phyloP scores from a whole-genome alignment of 1,140 invertebrate genomes.

The Drosophila guanche region DNA sequence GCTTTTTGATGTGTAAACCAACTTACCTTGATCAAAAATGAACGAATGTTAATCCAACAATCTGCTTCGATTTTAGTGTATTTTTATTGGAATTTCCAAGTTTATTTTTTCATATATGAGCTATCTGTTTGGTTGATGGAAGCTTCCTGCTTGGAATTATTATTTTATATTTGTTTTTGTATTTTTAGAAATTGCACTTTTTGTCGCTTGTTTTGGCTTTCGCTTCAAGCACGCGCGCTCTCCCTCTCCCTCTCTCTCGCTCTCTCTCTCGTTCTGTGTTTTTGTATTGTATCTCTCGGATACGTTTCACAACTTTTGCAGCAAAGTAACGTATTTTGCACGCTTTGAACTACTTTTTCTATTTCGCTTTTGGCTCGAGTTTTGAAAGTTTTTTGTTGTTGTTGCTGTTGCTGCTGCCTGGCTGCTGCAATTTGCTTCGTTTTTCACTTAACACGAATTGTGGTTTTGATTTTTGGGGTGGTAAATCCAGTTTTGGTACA shows the following conservation, averaged over 20 bases:
- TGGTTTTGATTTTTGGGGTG: constrained; percentile 27
- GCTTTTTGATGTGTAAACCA: constrained; percentile 32
- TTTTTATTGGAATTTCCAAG: constrained; percentile 14
- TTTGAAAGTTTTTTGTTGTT: constrained; percentile 68
- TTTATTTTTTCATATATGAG: constrained; percentile 47
- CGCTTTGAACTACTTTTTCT: constrained; percentile 76
- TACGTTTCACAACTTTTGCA: constrained; percentile 58
- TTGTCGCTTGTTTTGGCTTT: constrained; percentile 44
- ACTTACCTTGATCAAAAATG: constrained; percentile 47
- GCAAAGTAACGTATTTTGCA: constrained; percentile 57
- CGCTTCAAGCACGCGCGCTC: constrained; percentile 24
- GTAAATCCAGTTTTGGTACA: constrained; percentile 55
- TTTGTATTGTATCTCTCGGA: constrained; percentile 49
- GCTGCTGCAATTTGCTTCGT: constrained; percentile 49
- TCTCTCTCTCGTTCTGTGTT: constrained; percentile 15
- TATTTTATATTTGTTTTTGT: constrained; percentile 21
- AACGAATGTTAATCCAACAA: constrained; percentile 59
- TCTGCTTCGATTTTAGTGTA: constrained; percentile 14
- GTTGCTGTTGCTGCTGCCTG: constrained; percentile 5
- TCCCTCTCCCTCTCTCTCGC: constrained; percentile 9
- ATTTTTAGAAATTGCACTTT: constrained; percentile 65
- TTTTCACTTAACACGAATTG: constrained; percentile 47
- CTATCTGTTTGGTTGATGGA: constrained; percentile 53
- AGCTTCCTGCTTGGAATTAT: constrained; percentile 51
- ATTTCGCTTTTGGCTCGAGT: constrained; percentile 47